Percentiles rank a stretch among this genome's conserved stretches.
Evolutionary conservation across 2,888 invertebrate species (phyloP).

Genomic region (Leuctra nigra): DNA sequence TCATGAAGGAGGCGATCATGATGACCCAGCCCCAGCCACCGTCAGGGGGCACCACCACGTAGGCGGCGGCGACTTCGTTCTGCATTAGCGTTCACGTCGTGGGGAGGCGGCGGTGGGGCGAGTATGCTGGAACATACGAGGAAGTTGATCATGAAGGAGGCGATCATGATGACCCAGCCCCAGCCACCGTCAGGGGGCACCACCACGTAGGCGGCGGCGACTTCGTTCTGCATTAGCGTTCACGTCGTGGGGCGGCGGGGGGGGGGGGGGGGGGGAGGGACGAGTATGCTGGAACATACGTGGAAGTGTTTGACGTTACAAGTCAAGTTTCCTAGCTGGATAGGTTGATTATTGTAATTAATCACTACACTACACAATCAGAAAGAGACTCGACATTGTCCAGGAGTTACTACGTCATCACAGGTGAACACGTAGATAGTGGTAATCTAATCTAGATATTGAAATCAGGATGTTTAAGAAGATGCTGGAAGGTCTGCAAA

Average conservation of each 20-base stretch:
- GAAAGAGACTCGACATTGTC: constrained; percentile 65
- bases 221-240: background rate
- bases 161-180: constrained; percentile 88
- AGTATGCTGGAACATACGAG: constrained; percentile 49
- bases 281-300: constrained; percentile 29
- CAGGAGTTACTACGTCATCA: constrained; percentile 42
- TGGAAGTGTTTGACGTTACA: too few species aligned
- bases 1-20: constrained; percentile 83
- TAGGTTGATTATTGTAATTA: constrained; percentile 85
- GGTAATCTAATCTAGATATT: too few species aligned
- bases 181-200: constrained; percentile 92
- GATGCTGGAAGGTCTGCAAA: too few species aligned
- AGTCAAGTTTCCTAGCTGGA: constrained; percentile 83
- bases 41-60: constrained; percentile 72
- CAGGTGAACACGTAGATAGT: constrained; percentile 91
- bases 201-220: constrained; percentile 42
- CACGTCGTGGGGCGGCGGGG: too few species aligned
- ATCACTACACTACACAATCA: constrained; percentile 95
- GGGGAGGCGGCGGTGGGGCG: too few species aligned
- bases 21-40: constrained; percentile 96
- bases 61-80: constrained; percentile 2
- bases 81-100: too few species aligned
- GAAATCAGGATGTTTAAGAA: too few species aligned
- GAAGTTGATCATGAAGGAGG: constrained; percentile 88
- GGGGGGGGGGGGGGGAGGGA: too few species aligned